A percentile compares a stretch with the other conserved stretches of the same genome.
These are phyloP conservation scores for Salticus scenicus DNA, from an alignment of 2,888 invertebrate genomes.

Conservation along the genomic window DNA sequence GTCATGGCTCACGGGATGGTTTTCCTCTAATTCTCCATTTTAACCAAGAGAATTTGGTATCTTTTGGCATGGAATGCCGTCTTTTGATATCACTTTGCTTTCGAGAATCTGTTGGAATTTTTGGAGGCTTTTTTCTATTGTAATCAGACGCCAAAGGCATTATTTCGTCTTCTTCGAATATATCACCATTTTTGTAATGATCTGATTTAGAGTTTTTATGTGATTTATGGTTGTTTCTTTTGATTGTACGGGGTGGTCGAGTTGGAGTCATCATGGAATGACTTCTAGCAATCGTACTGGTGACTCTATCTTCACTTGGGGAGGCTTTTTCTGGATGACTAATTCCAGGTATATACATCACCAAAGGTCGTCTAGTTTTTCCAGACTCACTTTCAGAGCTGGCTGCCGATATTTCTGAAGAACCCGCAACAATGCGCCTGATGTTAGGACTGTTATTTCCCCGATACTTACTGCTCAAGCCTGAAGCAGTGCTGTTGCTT, in stretches of 20 bases:
- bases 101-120: constrained; percentile 46
- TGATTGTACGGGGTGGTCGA: constrained; percentile 51
- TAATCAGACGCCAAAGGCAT: constrained; percentile 55
- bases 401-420: constrained; percentile 63
- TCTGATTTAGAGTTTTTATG: constrained; percentile 43
- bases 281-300: constrained; percentile 63
- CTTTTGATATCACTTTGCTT: constrained; percentile 69
- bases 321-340: constrained; percentile 65
- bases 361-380: constrained; percentile 66
- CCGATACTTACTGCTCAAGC: constrained; percentile 41
- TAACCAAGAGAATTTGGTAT: constrained; percentile 72
- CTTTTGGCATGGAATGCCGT: constrained; percentile 73
- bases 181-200: constrained; percentile 56
- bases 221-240: constrained; percentile 33
- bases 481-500: constrained; percentile 62
- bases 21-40: constrained; percentile 69
- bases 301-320: constrained; percentile 68
- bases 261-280: constrained; percentile 68
- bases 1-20: constrained; percentile 66
- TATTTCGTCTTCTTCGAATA: constrained; percentile 70
- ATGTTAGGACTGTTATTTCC: constrained; percentile 44
- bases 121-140: constrained; percentile 52
- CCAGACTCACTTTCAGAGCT: constrained; percentile 70
- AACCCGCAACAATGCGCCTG: constrained; percentile 36
- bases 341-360: constrained; percentile 72